A percentile compares a stretch with the other conserved stretches of the same genome.
These are phyloP conservation scores for Drosophila azteca DNA, from an alignment of 1,140 invertebrate genomes.

Conservation along the genomic window DNA sequence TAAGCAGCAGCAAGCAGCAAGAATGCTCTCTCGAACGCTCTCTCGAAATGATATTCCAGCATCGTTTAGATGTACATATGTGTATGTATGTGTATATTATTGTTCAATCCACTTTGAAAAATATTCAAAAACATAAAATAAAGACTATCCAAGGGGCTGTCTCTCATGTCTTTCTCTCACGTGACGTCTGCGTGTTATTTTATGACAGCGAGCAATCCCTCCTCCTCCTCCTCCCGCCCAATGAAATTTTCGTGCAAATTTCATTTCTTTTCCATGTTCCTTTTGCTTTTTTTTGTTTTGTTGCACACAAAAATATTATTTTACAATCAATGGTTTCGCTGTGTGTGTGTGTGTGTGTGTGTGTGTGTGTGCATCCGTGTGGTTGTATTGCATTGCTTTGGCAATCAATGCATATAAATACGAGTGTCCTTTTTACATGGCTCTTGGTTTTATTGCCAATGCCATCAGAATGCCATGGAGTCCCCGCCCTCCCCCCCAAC, in stretches of 20 bases:
- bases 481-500: conserved; percentile 19
- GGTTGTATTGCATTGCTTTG: conserved; percentile 73
- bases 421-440: conserved; percentile 80
- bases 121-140: no score
- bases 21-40: no score
- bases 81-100: no score
- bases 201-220: conserved; percentile 16
- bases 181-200: conserved; percentile 63
- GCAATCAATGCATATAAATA: conserved; percentile 81
- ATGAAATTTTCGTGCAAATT: conserved; percentile 39
- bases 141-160: no score
- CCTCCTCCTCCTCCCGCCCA: conserved; percentile 13
- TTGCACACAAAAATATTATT: conserved; percentile 67
- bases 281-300: conserved; percentile 15
- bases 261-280: neutral
- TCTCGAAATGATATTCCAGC: no score
- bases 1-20: no score
- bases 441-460: conserved; percentile 71
- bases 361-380: conserved; percentile 25
- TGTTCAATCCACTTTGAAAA: no score
- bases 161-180: conserved; percentile 7
- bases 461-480: conserved; percentile 25
- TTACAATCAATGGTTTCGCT: conserved; percentile 68
- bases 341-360: conserved; percentile 27
- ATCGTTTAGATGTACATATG: no score